Percentiles rank a stretch among this genome's conserved stretches.
Conservation (phyloP, 2,888 invertebrate genomes). For the Eupithecia pulchellata region DNA sequence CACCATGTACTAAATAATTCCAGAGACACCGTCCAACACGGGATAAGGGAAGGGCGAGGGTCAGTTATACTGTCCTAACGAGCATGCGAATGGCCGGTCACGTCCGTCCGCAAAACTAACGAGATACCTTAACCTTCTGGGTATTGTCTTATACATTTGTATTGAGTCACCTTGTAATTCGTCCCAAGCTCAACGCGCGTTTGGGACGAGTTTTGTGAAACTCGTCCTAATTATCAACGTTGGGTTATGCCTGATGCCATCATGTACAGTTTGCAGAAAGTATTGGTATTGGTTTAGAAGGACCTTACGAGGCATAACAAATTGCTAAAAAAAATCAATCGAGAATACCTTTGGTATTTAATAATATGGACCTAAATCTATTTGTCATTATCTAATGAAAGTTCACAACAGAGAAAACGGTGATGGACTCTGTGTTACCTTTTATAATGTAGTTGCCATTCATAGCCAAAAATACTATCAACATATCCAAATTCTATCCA, state of each 20-base stretch:
- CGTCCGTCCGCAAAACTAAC: constrained; percentile 39
- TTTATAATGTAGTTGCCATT: too few species aligned
- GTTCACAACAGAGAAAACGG: too few species aligned
- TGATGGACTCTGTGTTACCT: too few species aligned
- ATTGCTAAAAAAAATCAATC: too few species aligned
- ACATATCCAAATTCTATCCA: too few species aligned
- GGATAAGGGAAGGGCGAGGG: constrained; percentile 26
- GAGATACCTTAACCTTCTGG: constrained; percentile 20
- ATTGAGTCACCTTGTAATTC: not conserved
- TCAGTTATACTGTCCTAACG: constrained; percentile 35
- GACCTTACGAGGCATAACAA: too few species aligned
- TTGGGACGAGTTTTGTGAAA: not conserved
- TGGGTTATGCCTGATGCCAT: not conserved
- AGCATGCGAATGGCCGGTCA: constrained; percentile 33
- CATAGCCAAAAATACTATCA: too few species aligned
- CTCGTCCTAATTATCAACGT: not conserved
- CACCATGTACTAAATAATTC: constrained; percentile 11
- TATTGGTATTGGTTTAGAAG: not conserved
- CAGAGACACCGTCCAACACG: constrained; percentile 12
- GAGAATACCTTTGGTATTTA: not conserved
- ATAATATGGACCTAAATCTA: not conserved
- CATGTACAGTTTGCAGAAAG: not conserved
- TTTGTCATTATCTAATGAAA: too few species aligned
- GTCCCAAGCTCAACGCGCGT: not conserved
- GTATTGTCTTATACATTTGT: constrained; percentile 21